Conservation (phyloP, 2,797 vertebrate genomes). For the Argentina silus region DNA sequence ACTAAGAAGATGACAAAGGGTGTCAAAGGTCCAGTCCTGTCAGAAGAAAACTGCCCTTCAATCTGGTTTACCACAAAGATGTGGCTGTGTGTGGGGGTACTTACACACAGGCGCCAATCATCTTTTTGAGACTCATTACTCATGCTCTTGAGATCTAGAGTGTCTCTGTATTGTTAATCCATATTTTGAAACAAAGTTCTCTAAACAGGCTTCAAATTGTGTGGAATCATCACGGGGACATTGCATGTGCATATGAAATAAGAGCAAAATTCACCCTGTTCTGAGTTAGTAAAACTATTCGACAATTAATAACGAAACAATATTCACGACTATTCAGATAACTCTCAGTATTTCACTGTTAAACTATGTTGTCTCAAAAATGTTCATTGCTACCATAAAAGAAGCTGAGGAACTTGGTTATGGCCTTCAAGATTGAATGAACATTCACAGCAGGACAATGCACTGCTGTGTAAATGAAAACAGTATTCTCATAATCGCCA, state of each 20-base stretch:
- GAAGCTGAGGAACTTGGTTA: too few species aligned
- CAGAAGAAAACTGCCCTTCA: conserved; percentile 42
- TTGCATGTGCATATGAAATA: not conserved
- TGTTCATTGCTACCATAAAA: too few species aligned
- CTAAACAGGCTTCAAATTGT: not conserved
- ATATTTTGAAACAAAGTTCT: conserved; percentile 30
- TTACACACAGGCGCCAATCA: conserved; percentile 32
- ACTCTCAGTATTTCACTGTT: too few species aligned
- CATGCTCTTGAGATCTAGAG: conserved; percentile 41
- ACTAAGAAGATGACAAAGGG: conserved; percentile 56
- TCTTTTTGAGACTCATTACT: conserved; percentile 48
- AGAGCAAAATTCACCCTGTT: not conserved
- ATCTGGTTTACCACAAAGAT: conserved; percentile 42
- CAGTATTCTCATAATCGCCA: not conserved
- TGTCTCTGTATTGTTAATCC: conserved; percentile 38
- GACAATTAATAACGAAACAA: too few species aligned
- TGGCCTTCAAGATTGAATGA: too few species aligned
- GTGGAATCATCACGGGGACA: not conserved
- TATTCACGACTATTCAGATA: too few species aligned
- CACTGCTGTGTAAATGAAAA: too few species aligned
- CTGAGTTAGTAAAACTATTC: not conserved
- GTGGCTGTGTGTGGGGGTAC: conserved; percentile 16
- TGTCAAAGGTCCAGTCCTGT: conserved; percentile 58
- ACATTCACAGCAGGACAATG: too few species aligned
- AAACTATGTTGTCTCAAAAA: too few species aligned